A percentile compares a stretch with the other conserved stretches of the same genome.
phyloP scores from a whole-genome alignment of 2,113 vertebrate species.

The Arvicanthis niloticus region DNA sequence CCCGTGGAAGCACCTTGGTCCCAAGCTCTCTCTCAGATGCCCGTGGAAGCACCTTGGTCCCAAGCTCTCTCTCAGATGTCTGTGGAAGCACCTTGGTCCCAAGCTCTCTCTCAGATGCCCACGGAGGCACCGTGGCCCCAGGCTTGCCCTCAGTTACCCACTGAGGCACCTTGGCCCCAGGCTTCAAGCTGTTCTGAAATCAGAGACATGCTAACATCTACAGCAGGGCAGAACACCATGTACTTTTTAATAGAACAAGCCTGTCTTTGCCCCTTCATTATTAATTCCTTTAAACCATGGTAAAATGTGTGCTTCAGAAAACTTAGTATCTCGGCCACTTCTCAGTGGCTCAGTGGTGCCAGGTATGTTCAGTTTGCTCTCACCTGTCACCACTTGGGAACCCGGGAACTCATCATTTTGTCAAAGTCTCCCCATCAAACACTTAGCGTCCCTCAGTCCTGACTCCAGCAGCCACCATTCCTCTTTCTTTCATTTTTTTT shows the following conservation, averaged over 20 bases:
- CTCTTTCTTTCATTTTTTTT: not conserved
- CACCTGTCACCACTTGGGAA: accelerated
- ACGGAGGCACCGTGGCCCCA: not conserved
- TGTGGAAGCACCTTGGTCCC: no score
- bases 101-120: not conserved
- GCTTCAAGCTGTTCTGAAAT: not conserved
- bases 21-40: not conserved
- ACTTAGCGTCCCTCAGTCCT: accelerated
- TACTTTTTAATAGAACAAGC: not conserved
- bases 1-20: no score
- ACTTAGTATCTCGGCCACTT: not conserved
- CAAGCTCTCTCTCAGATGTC: no score
- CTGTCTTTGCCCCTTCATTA: not conserved
- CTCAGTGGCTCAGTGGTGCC: not conserved
- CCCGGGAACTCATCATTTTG: not conserved
- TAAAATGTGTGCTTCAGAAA: not conserved
- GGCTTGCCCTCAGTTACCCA: no score
- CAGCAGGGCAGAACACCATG: accelerated
- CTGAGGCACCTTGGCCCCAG: not conserved
- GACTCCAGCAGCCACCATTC: not conserved
- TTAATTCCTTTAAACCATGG: not conserved
- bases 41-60: no score
- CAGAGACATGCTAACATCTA: not conserved
- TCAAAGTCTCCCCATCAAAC: accelerated
- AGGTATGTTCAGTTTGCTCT: accelerated